Conservation (phyloP, 2,888 invertebrate species). For the Trichopria drosophilae region DNA sequence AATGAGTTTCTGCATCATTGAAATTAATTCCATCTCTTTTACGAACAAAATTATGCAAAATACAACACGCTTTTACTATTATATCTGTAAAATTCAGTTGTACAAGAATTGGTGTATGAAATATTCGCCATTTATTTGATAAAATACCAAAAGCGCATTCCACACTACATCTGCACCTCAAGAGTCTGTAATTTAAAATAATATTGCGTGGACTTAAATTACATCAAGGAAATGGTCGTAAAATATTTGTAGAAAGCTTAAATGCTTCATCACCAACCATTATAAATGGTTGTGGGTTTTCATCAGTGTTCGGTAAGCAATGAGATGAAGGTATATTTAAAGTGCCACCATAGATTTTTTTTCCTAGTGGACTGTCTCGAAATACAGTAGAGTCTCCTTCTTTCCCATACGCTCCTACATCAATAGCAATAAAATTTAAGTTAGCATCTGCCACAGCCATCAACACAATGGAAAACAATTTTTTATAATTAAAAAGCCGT, state of each 20-base stretch:
- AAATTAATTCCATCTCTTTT: conserved; percentile 10
- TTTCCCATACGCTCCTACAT: conserved; percentile 9
- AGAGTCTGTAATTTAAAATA: conserved; percentile 11
- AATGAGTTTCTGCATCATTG: conserved; percentile 1
- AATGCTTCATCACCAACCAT: conserved; percentile 15
- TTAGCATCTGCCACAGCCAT: conserved; percentile 14
- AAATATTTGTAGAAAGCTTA: conserved; percentile 6
- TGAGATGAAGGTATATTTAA: too few species aligned
- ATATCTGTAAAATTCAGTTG: conserved; percentile 3
- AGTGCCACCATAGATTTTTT: not conserved
- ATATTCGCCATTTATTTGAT: conserved; percentile 11
- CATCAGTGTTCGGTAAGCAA: conserved; percentile 5
- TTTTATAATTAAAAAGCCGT: conserved; percentile 1
- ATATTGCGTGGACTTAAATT: conserved; percentile 2
- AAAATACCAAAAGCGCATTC: conserved; percentile 16
- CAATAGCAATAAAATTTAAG: conserved; percentile 13
- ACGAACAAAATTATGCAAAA: conserved; percentile 11
- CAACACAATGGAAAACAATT: conserved; percentile 8
- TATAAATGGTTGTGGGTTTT: conserved; percentile 14
- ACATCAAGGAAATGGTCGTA: conserved; percentile 3
- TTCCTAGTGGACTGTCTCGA: not conserved
- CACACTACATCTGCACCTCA: not conserved
- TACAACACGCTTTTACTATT: conserved; percentile 10
- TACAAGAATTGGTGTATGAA: conserved; percentile 2
- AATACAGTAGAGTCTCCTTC: conserved; percentile 1